Percentiles rank a stretch among this genome's conserved stretches.
These are phyloP conservation scores for Pristionchus fissidentatus DNA, from an alignment of 2,888 invertebrate genomes.

Conservation along the genomic window DNA sequence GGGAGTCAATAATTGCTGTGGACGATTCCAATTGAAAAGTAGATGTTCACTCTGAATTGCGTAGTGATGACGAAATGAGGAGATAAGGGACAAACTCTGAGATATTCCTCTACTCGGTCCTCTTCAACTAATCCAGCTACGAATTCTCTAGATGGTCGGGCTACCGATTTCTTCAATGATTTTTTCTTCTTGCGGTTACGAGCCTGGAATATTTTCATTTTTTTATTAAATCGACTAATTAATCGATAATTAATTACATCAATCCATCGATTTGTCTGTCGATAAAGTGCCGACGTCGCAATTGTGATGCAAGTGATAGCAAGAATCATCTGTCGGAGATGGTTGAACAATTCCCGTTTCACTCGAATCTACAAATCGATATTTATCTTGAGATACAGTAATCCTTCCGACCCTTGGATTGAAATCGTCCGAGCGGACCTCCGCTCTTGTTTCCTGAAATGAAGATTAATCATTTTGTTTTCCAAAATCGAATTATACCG, in stretches of 20 bases:
- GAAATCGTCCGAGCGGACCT: neutral
- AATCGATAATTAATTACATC: too few species aligned
- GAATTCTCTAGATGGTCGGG: neutral
- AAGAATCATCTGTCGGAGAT: neutral
- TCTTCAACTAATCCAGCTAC: neutral
- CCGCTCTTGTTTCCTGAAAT: neutral
- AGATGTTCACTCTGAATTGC: neutral
- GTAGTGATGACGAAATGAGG: too few species aligned
- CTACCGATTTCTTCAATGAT: neutral
- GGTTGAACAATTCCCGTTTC: neutral
- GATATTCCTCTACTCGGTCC: neutral
- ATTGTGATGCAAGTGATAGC: neutral
- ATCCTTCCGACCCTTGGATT: neutral
- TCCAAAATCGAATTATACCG: neutral
- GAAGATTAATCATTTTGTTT: neutral
- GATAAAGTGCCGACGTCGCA: too few species aligned
- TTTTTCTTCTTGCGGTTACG: neutral
- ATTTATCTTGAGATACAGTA: neutral
- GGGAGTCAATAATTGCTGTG: neutral
- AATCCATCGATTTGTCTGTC: too few species aligned
- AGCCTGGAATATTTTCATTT: too few species aligned
- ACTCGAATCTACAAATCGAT: neutral
- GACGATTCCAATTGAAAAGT: neutral
- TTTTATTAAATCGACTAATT: neutral
- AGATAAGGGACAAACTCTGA: neutral